phyloP scores from a whole-genome alignment of 2,888 invertebrate genomes.

The Tiliacea aurago region DNA sequence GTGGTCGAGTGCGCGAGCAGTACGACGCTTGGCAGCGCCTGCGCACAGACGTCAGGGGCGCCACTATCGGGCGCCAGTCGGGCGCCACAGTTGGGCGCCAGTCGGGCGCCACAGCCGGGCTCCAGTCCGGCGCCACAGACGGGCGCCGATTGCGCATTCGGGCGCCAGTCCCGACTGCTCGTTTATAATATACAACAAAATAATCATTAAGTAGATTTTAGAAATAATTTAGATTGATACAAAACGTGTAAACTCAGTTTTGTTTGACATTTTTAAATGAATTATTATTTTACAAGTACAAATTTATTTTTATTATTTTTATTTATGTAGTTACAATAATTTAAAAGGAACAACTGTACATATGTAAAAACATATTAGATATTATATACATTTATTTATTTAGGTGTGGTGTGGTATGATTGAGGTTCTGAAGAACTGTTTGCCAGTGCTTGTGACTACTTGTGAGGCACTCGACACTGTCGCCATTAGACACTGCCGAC shows the following conservation, averaged over 20 bases:
- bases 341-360: constrained; percentile 86
- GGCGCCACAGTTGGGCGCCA: background rate
- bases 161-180: constrained; percentile 73
- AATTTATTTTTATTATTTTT: constrained; percentile 83
- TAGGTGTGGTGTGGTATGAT: constrained; percentile 83
- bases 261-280: constrained; percentile 80
- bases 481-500: constrained; percentile 70
- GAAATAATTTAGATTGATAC: constrained; percentile 83
- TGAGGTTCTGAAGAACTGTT: constrained; percentile 81
- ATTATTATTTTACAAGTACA: constrained; percentile 87
- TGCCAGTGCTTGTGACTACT: constrained; percentile 79
- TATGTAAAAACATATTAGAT: constrained; percentile 89
- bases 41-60: background rate
- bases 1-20: constrained; percentile 60
- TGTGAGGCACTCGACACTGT: constrained; percentile 77
- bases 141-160: constrained; percentile 36
- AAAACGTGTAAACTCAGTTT: constrained; percentile 79
- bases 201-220: constrained; percentile 88
- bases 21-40: background rate
- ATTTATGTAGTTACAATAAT: constrained; percentile 85
- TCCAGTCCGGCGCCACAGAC: constrained; percentile 32
- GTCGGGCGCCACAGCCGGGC: background rate
- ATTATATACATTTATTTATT: constrained; percentile 89
- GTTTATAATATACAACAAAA: constrained; percentile 85
- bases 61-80: background rate